Percentiles rank a stretch among this genome's conserved stretches.
Conservation (phyloP, 2,888 invertebrate species). For the Scaptomyza caliginosa region DNA sequence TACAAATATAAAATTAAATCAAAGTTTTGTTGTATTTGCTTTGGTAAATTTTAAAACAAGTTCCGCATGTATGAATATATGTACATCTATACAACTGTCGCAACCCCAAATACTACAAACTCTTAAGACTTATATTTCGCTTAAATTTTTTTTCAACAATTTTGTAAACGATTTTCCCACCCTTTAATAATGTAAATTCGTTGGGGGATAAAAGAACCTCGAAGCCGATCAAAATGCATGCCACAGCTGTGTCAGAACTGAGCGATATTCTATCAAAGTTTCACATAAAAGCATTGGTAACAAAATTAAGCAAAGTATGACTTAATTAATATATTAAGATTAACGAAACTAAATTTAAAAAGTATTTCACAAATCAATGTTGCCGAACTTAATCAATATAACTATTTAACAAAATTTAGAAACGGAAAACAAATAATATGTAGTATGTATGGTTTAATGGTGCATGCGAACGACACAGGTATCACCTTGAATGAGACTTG, state of each 20-base stretch:
- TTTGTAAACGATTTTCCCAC: background rate
- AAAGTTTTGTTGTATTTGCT: background rate
- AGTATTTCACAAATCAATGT: background rate
- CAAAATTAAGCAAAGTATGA: constrained; percentile 6
- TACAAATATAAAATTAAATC: no score
- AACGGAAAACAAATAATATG: constrained; percentile 1
- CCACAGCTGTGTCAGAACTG: constrained; percentile 11
- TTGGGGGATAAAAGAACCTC: background rate
- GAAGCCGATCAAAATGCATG: constrained; percentile 6
- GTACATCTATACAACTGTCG: background rate
- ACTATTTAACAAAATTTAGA: background rate
- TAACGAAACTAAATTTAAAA: background rate
- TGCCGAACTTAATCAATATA: background rate
- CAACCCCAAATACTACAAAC: background rate
- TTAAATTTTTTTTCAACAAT: background rate
- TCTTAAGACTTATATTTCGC: background rate
- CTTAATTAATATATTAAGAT: background rate
- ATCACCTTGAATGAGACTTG: background rate
- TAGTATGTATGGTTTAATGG: constrained; percentile 1
- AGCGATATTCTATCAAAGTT: background rate
- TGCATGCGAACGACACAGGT: constrained; percentile 16
- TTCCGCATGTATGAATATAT: background rate
- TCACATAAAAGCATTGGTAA: background rate
- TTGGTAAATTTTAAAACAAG: no score
- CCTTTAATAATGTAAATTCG: background rate